Evolutionary conservation across 2,113 vertebrate genomes (phyloP).

Genomic region (Cariama cristata): DNA sequence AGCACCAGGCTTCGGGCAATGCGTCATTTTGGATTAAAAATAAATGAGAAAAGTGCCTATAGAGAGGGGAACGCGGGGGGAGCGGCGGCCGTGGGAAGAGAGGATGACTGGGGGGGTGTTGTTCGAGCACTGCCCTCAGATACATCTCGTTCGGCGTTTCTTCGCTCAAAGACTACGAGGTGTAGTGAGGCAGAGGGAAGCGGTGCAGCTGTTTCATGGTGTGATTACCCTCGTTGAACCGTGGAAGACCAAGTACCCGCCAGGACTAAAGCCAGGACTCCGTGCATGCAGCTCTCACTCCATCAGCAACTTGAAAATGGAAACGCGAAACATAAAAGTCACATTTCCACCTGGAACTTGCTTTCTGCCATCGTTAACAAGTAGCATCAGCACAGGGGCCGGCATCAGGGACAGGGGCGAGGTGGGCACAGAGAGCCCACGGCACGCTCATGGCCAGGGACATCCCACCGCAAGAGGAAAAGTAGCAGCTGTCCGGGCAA

Average conservation of each 20-base stretch:
- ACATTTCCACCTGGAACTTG: background rate
- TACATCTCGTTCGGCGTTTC: background rate
- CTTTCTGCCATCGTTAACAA: background rate
- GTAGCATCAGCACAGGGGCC: background rate
- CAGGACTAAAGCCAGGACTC: background rate
- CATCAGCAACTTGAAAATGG: background rate
- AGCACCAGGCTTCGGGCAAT: background rate
- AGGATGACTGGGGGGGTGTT: background rate
- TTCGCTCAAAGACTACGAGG: background rate
- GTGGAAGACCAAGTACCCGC: background rate
- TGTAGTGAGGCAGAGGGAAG: background rate
- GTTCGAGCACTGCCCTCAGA: background rate
- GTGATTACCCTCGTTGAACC: background rate
- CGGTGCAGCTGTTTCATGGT: background rate
- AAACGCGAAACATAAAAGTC: background rate
- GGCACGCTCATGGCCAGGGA: no score
- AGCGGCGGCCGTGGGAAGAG: background rate
- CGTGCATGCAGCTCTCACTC: background rate
- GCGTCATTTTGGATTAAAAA: constrained; percentile 20
- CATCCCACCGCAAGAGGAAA: background rate
- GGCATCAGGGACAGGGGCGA: background rate
- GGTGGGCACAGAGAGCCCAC: background rate
- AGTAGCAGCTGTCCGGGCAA: background rate
- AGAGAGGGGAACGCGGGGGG: background rate
- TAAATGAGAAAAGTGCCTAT: constrained; percentile 34